A percentile compares a stretch with the other conserved stretches of the same genome.
Evolutionary conservation across 2,797 vertebrate species (phyloP).

Genomic region (Champsocephalus gunnari): DNA sequence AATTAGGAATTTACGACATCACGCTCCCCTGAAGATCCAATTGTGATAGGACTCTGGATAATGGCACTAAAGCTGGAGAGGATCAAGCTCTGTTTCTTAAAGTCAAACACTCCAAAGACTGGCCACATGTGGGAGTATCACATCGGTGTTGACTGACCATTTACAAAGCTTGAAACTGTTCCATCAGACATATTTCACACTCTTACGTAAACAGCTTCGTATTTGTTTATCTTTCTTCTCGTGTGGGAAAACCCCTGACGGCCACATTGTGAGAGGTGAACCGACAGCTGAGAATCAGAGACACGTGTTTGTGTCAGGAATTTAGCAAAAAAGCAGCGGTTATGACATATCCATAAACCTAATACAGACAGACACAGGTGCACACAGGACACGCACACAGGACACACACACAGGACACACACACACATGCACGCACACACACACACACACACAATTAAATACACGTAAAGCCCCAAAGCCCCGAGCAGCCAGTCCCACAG

Average conservation of each 20-base stretch:
- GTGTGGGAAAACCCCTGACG: conserved; percentile 12
- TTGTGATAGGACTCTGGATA: conserved; percentile 44
- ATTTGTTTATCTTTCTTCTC: conserved; percentile 14
- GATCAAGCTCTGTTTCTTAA: conserved; percentile 42
- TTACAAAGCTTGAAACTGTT: conserved; percentile 15
- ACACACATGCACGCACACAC: background rate
- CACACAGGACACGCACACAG: background rate
- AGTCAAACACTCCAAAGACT: conserved; percentile 41
- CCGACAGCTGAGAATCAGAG: conserved; percentile 24
- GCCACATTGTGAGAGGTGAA: conserved; percentile 17
- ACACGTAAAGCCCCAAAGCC: conserved; percentile 42
- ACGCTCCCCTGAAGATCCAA: conserved; percentile 44
- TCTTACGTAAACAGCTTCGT: conserved; percentile 5
- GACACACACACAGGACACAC: background rate
- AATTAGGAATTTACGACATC: conserved; percentile 73
- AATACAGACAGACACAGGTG: conserved; percentile 19
- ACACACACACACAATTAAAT: conserved; percentile 30
- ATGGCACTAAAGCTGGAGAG: conserved; percentile 27
- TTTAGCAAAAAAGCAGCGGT: conserved; percentile 40
- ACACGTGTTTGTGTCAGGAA: conserved; percentile 44
- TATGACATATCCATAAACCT: conserved; percentile 26
- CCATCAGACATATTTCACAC: conserved; percentile 2
- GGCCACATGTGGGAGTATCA: conserved; percentile 7
- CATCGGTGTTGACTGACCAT: conserved; percentile 16
- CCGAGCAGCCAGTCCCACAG: conserved; percentile 33